Percentiles rank a stretch among this genome's conserved stretches.
These are phyloP conservation scores for Campoletis raptor DNA, from an alignment of 2,888 invertebrate genomes.

Conservation along the genomic window DNA sequence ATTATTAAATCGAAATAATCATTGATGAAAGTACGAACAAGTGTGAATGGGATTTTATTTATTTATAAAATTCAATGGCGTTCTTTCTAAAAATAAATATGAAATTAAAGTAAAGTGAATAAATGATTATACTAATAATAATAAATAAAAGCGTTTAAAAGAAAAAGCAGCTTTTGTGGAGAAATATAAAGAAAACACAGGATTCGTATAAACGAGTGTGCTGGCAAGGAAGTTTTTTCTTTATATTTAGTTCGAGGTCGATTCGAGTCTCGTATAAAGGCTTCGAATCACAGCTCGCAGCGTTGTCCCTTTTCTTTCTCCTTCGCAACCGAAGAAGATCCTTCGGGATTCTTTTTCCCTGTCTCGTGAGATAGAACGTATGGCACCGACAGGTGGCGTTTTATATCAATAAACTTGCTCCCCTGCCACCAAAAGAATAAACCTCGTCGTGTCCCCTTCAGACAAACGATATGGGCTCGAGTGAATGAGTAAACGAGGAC, in stretches of 20 bases:
- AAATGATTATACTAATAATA: background rate
- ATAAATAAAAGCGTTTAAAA: background rate
- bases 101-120: background rate
- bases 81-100: background rate
- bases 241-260: conserved; percentile 32
- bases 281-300: conserved; percentile 45
- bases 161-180: background rate
- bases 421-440: conserved; percentile 33
- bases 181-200: background rate
- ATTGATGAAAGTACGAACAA: background rate
- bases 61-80: background rate
- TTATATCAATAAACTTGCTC: conserved; percentile 65
- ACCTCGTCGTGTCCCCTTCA: conserved; percentile 19
- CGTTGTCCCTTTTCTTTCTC: background rate
- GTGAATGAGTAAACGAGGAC: conserved; percentile 30
- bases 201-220: conserved; percentile 14
- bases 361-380: conserved; percentile 44
- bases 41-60: background rate
- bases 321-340: conserved; percentile 50
- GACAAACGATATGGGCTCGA: conserved; percentile 33
- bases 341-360: conserved; percentile 56
- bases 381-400: conserved; percentile 53
- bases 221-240: conserved; percentile 36
- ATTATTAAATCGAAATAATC: background rate
- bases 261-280: conserved; percentile 30